Evolutionary conservation across 1,140 invertebrate species (phyloP), one percentile per base, ranked within the genome.

Genomic region (Euborellia annulipes): DNA sequence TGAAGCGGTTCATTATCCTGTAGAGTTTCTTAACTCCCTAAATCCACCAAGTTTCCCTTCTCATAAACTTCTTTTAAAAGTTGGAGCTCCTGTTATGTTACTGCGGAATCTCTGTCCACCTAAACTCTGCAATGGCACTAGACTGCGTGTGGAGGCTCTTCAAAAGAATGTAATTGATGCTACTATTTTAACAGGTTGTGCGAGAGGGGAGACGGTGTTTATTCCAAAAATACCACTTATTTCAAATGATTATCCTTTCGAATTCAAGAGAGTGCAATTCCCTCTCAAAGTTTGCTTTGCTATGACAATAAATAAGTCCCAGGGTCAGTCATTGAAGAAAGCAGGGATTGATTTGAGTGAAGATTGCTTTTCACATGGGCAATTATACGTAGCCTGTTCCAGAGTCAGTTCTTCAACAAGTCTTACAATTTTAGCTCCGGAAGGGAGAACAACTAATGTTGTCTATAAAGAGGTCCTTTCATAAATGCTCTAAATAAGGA

Each of bases 11-110:
- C n/a, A n/a, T n/a, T 62, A 52, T 48, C 58, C 61, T 6, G 32
- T 53, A 7, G 62, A 65, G 51, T 58, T 58, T 54, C 41, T 67
- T 8, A 57, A 68, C 49, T 49, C 50, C 7, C 39, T 61, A n/a
- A 55, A 54, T 7, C 54, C 56, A 16, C 50, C 55, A 20, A 60
- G 63, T 6, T 23, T 61, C 9, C 63, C 66, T 13, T 58, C 58
- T 14, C 64, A 67, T 50, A 51, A 50, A 43, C 48, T 68, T 6
- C 44, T 43, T 14, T 43, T 68, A 7, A 68, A 66, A 55, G 27
- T 53, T 20, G 58, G 61, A 7, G 17, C 44, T 4, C 49, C 52
- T 19, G 46, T 68, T 2, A 66, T 68, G 46, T 47, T 67, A 7
- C 43, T 69, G 2, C 18, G 63, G 23, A 68, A 67, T 49, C 17